Conservation (phyloP, 2,113 vertebrate genomes). For the Polyodon spathula region DNA sequence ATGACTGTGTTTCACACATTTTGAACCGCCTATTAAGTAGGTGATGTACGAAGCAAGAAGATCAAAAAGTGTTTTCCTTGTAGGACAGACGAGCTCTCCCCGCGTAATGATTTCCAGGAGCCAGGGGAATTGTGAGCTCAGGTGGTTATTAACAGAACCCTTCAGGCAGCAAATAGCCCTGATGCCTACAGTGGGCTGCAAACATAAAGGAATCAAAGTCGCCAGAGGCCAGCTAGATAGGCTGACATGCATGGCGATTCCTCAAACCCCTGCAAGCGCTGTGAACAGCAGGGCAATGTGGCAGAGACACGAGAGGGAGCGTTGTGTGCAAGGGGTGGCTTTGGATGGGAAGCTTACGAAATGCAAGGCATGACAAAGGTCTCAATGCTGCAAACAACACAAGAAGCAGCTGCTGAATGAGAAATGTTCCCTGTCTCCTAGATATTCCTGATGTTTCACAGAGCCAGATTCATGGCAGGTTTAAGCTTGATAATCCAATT, state of each 20-base stretch:
- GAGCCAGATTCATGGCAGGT: no score
- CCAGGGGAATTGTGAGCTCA: no score
- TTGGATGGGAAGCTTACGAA: conserved; percentile 50
- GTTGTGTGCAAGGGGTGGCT: no score
- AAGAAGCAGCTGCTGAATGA: conserved; percentile 25
- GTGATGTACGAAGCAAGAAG: no score
- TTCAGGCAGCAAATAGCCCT: conserved; percentile 2
- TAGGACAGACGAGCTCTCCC: no score
- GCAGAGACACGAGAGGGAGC: conserved; percentile 12
- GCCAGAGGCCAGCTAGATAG: conserved; percentile 18
- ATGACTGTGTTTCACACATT: no score
- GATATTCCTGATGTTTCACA: no score
- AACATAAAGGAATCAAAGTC: conserved; percentile 22
- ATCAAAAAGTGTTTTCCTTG: no score
- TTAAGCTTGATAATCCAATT: no score
- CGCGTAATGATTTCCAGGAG: no score
- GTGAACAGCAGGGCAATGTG: conserved; percentile 31
- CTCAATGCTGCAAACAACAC: conserved; percentile 32
- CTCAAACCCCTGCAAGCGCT: conserved; percentile 26
- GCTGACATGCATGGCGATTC: conserved; percentile 21
- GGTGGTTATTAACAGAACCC: no score
- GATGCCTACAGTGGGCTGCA: conserved; percentile 11
- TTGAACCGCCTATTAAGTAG: no score
- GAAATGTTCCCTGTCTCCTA: not conserved
- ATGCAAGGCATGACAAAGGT: conserved; percentile 32